Percentiles rank a stretch among this genome's conserved stretches.
Conservation (phyloP, 1,140 invertebrate species). For the Macrocentrus cingulum region DNA sequence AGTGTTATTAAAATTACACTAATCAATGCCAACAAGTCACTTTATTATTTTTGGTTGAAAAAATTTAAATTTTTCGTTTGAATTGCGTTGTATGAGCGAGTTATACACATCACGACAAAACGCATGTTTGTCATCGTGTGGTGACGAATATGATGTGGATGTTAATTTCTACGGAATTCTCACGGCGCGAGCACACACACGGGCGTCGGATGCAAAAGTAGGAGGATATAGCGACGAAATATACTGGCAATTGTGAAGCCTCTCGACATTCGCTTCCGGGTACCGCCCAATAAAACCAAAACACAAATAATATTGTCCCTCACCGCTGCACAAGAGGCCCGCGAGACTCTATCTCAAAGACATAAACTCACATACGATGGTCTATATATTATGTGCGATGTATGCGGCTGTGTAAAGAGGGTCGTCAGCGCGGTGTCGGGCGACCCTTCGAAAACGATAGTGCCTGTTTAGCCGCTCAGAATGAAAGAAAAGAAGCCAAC, state of each 20-base stretch:
- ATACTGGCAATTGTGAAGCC: conserved; percentile 45
- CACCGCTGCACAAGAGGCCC: conserved; percentile 17
- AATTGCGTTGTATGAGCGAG: too few species aligned
- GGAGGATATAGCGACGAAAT: conserved; percentile 28
- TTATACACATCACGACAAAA: too few species aligned
- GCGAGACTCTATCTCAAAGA: conserved; percentile 1
- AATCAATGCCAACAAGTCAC: too few species aligned
- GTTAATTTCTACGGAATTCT: too few species aligned
- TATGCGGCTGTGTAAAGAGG: too few species aligned
- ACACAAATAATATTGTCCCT: conserved; percentile 53
- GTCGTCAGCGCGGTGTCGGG: background rate
- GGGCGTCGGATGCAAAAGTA: too few species aligned
- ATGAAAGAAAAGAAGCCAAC: conserved; percentile 16
- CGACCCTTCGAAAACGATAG: conserved; percentile 12
- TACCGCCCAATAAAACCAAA: conserved; percentile 56
- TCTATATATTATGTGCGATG: background rate
- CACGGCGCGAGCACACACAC: too few species aligned
- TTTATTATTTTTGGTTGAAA: too few species aligned
- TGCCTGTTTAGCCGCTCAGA: conserved; percentile 13
- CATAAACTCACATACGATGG: conserved; percentile 40
- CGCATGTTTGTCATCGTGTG: too few species aligned
- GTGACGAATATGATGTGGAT: too few species aligned
- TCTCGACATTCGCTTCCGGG: conserved; percentile 40
- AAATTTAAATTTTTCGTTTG: too few species aligned
- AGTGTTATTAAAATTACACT: too few species aligned